A percentile compares a stretch with the other conserved stretches of the same genome.
Conservation (phyloP, 2,113 vertebrate species). For the Dicerorhinus sumatrensis region DNA sequence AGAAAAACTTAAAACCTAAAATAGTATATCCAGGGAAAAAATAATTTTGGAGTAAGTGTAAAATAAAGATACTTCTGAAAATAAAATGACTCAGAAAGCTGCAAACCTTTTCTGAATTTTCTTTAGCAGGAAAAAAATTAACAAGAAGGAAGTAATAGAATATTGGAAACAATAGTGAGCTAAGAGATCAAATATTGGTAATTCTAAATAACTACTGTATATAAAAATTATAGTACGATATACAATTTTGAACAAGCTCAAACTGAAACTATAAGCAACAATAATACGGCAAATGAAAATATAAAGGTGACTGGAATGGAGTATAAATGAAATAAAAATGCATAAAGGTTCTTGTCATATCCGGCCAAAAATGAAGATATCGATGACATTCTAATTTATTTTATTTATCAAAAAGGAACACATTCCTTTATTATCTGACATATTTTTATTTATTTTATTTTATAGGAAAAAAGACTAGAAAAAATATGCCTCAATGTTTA, state of each 20-base stretch:
- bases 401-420: background rate
- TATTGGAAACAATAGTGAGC: background rate
- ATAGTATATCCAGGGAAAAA: background rate
- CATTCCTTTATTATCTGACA: background rate
- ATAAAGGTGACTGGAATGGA: background rate
- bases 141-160: background rate
- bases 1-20: background rate
- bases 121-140: background rate
- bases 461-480: background rate
- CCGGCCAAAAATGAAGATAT: background rate
- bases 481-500: background rate
- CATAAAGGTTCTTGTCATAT: background rate
- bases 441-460: background rate
- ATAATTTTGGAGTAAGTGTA: background rate
- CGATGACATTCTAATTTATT: background rate
- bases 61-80: background rate
- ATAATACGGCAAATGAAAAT: background rate
- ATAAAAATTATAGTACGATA: background rate
- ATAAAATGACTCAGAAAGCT: background rate
- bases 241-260: background rate
- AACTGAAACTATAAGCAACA: background rate
- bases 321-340: background rate
- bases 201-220: background rate
- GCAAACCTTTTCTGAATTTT: background rate
- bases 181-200: background rate